A percentile compares a stretch with the other conserved stretches of the same genome.
These are phyloP conservation scores for Drosophila aldrichi DNA, from an alignment of 2,888 invertebrate species.

Conservation along the genomic window DNA sequence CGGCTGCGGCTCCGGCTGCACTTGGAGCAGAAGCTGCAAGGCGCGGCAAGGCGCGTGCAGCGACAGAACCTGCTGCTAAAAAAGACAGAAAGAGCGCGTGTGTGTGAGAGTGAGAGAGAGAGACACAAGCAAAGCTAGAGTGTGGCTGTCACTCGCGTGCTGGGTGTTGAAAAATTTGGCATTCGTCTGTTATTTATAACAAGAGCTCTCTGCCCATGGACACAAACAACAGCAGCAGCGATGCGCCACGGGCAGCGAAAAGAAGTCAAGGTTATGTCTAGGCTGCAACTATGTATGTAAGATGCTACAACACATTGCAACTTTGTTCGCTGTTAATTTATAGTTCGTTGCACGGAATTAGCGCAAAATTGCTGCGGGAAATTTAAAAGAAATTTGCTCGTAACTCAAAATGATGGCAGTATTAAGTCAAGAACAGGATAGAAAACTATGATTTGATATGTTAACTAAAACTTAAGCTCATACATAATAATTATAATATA, in stretches of 20 bases:
- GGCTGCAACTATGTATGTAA: conserved; percentile 51
- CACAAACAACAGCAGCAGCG: conserved; percentile 17
- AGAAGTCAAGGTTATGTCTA: conserved; percentile 59
- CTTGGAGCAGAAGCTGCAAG: conserved; percentile 11
- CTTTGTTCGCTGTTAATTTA: conserved; percentile 66
- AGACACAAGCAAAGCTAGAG: not conserved
- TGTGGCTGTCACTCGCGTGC: conserved; percentile 60
- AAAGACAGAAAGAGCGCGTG: not conserved
- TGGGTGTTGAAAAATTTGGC: conserved; percentile 75
- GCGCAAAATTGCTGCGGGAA: conserved; percentile 38
- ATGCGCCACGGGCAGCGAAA: conserved; percentile 35
- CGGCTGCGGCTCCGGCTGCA: conserved; percentile 7
- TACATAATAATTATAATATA: not conserved
- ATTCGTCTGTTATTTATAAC: conserved; percentile 66
- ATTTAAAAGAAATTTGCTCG: conserved; percentile 18
- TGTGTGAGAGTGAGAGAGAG: not conserved
- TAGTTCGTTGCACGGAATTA: conserved; percentile 51
- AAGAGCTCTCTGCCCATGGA: conserved; percentile 50
- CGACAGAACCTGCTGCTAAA: conserved; percentile 45
- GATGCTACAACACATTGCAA: conserved; percentile 30
- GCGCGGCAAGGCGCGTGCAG: conserved; percentile 44
- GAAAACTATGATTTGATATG: not conserved
- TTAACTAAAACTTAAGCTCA: not conserved
- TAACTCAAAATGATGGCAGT: conserved; percentile 6
- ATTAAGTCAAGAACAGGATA: not conserved